Conservation (phyloP, 2,888 invertebrate species). For the Campopleginae sp. region DNA sequence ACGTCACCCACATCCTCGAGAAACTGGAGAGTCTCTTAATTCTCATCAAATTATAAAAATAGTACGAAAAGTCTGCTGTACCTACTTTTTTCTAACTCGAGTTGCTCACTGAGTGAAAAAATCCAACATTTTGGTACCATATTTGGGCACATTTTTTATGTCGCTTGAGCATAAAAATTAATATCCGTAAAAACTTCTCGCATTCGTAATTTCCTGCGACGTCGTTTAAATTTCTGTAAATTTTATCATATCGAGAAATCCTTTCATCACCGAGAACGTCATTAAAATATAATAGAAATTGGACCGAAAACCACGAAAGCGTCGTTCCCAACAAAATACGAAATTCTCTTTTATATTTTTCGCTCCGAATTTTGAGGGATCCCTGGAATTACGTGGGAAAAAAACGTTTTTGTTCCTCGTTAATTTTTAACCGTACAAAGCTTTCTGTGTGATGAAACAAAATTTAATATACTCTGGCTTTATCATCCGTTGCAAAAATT, state of each 20-base stretch:
- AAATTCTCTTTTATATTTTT: background rate
- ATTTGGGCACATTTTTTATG: background rate
- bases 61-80: conserved; percentile 2
- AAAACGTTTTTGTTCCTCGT: conserved; percentile 10
- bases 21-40: background rate
- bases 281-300: conserved; percentile 3
- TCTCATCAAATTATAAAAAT: conserved; percentile 28
- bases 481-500: background rate
- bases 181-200: background rate
- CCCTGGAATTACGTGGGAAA: background rate
- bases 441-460: background rate
- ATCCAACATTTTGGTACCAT: background rate
- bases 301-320: background rate
- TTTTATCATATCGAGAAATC: background rate
- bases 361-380: background rate
- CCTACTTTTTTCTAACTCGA: background rate
- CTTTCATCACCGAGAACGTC: background rate
- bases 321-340: background rate
- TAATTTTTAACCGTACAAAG: background rate
- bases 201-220: background rate
- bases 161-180: background rate
- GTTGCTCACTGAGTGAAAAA: conserved; percentile 1
- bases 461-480: background rate
- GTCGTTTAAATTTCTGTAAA: background rate
- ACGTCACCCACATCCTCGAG: conserved; percentile 15